phyloP scores from a whole-genome alignment of 2,888 invertebrate species.

The Crocallis elinguaria region DNA sequence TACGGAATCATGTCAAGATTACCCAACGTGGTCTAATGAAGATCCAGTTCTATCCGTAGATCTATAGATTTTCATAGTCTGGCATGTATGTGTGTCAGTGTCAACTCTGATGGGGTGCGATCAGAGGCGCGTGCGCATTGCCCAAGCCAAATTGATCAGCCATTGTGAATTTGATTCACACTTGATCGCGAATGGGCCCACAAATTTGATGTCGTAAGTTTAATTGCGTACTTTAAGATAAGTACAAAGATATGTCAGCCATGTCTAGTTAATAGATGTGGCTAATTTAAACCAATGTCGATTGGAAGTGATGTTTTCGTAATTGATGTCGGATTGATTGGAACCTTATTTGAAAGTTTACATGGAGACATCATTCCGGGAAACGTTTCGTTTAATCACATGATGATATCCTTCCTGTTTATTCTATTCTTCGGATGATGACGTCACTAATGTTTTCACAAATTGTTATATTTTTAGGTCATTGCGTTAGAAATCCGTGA shows the following conservation, averaged over 20 bases:
- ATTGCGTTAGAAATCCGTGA: conserved; percentile 27
- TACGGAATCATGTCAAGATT: conserved; percentile 29
- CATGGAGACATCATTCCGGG: neutral
- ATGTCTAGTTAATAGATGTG: conserved; percentile 4
- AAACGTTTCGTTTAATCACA: neutral
- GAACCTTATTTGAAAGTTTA: neutral
- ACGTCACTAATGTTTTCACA: neutral
- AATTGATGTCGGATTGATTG: too few species aligned
- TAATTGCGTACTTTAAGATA: conserved; percentile 29
- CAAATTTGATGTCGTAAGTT: conserved; percentile 38
- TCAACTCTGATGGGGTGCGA: conserved; percentile 36
- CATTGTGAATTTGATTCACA: conserved; percentile 56
- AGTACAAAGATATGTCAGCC: conserved; percentile 33
- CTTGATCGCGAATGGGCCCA: conserved; percentile 45
- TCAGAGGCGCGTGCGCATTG: conserved; percentile 32
- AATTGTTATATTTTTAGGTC: conserved; percentile 1
- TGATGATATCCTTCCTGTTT: neutral
- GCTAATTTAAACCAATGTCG: neutral
- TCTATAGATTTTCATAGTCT: neutral
- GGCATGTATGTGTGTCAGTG: conserved; percentile 49
- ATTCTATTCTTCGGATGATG: neutral
- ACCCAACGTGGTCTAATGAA: conserved; percentile 9
- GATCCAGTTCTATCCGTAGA: neutral
- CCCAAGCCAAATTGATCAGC: conserved; percentile 35
- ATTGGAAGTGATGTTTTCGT: neutral